phyloP scores from a whole-genome alignment of 2,113 vertebrate species.

The Acanthisitta chloris region DNA sequence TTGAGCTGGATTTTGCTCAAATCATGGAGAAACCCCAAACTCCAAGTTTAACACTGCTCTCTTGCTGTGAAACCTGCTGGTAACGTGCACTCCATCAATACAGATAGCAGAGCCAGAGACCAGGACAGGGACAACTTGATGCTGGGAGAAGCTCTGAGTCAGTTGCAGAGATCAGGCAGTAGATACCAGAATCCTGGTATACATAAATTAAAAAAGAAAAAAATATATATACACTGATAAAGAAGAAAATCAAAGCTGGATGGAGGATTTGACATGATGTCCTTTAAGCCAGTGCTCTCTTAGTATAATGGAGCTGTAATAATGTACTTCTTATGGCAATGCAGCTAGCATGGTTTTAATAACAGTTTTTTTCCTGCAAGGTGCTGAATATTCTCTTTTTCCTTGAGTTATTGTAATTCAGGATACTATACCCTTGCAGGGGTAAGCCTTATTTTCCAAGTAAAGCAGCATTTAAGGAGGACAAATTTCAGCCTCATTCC shows the following conservation, averaged over 20 bases:
- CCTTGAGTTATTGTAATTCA: not conserved
- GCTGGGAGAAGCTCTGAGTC: not conserved
- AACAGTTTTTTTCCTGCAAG: not conserved
- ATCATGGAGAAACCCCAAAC: not conserved
- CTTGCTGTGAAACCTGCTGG: not conserved
- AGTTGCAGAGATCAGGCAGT: not conserved
- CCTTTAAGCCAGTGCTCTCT: not conserved
- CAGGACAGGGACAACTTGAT: not conserved
- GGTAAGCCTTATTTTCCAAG: not conserved
- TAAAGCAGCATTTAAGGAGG: not conserved
- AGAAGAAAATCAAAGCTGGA: not conserved
- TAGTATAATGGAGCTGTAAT: not conserved
- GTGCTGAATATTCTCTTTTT: not conserved
- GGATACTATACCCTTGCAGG: not conserved
- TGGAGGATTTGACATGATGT: not conserved
- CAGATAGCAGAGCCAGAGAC: not conserved
- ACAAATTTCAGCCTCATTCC: not conserved
- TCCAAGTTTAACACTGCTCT: not conserved
- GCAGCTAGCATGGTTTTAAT: not conserved
- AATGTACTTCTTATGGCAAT: not conserved
- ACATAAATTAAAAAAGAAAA: no score
- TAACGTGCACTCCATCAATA: not conserved
- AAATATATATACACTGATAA: not conserved
- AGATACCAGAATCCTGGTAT: no score
- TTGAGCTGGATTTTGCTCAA: not conserved